Percentiles rank a stretch among this genome's conserved stretches.
Evolutionary conservation across 1,140 invertebrate species (phyloP).

Genomic region (Ips nitidus): DNA sequence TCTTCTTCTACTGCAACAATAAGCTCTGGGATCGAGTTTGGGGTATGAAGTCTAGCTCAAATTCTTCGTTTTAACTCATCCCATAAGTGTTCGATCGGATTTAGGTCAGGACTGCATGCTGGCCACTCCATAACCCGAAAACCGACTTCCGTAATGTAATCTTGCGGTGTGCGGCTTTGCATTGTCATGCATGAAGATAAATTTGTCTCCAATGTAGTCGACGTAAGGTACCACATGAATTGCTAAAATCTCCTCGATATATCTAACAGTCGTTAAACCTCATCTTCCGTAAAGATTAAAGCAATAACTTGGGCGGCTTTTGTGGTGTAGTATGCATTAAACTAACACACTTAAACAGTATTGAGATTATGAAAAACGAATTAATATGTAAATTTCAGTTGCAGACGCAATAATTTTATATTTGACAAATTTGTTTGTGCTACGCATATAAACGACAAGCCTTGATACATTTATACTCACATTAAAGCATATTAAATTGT

Average conservation of each 20-base stretch:
- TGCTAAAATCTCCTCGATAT: slow-evolving; percentile 43
- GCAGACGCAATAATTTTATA: too few relatives aligned
- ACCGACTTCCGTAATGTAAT: slow-evolving; percentile 41
- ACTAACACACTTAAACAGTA: background rate
- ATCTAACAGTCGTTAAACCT: slow-evolving; percentile 39
- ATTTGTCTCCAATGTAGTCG: slow-evolving; percentile 38
- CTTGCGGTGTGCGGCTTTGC: slow-evolving; percentile 46
- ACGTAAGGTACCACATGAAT: slow-evolving; percentile 41
- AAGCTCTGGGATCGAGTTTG: slow-evolving; percentile 21
- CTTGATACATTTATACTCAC: too few relatives aligned
- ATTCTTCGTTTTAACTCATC: slow-evolving; percentile 40
- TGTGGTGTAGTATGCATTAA: background rate
- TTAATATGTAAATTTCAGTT: too few relatives aligned
- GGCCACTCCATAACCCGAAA: slow-evolving; percentile 49
- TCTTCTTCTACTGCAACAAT: background rate
- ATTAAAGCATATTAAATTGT: too few relatives aligned
- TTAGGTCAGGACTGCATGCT: slow-evolving; percentile 50
- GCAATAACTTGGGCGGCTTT: too few relatives aligned
- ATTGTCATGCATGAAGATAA: slow-evolving; percentile 50
- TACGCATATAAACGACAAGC: too few relatives aligned
- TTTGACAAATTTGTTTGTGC: too few relatives aligned
- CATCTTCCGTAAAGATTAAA: background rate
- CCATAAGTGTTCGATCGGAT: slow-evolving; percentile 53
- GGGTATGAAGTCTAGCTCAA: slow-evolving; percentile 3
- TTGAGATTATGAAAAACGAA: too few relatives aligned